Conservation (phyloP, 2,797 vertebrate genomes). For the Ispidina lecontei region DNA sequence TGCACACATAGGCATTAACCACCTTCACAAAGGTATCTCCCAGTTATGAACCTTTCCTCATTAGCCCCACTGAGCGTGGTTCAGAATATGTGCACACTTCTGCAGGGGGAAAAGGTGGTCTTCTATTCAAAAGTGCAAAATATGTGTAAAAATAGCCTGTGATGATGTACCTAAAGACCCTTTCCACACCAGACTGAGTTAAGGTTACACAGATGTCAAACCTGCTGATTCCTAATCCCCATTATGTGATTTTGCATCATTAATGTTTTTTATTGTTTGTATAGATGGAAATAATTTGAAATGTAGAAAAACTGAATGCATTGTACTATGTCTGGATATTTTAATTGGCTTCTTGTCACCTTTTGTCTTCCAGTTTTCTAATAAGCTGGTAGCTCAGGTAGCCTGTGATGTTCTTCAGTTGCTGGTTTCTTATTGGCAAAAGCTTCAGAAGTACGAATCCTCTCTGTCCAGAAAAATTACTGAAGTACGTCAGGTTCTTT, state of each 20-base stretch:
- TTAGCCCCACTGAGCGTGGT: background rate
- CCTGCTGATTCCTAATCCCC: background rate
- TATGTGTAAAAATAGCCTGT: background rate
- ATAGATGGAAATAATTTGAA: background rate
- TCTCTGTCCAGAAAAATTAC: constrained; percentile 92
- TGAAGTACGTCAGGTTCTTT: constrained; percentile 82
- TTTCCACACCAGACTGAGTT: background rate
- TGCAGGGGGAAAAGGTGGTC: background rate
- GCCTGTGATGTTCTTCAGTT: constrained; percentile 95
- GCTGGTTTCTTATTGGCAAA: constrained; percentile 92
- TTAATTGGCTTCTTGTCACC: background rate
- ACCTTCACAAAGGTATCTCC: background rate
- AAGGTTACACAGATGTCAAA: fast-evolving
- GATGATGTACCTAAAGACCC: background rate
- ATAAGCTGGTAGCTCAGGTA: constrained; percentile 93
- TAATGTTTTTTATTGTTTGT: fast-evolving
- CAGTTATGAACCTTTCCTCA: background rate
- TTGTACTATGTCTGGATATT: background rate
- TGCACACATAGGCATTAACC: too few species aligned
- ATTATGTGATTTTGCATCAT: background rate
- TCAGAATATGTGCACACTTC: background rate
- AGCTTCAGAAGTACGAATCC: constrained; percentile 87
- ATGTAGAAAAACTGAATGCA: background rate
- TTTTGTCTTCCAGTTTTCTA: constrained; percentile 86
- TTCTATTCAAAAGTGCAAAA: background rate